Evolutionary conservation across 1,140 invertebrate species (phyloP), one percentile per base, ranked within the genome.

Genomic region (Drosophila tropicalis): DNA sequence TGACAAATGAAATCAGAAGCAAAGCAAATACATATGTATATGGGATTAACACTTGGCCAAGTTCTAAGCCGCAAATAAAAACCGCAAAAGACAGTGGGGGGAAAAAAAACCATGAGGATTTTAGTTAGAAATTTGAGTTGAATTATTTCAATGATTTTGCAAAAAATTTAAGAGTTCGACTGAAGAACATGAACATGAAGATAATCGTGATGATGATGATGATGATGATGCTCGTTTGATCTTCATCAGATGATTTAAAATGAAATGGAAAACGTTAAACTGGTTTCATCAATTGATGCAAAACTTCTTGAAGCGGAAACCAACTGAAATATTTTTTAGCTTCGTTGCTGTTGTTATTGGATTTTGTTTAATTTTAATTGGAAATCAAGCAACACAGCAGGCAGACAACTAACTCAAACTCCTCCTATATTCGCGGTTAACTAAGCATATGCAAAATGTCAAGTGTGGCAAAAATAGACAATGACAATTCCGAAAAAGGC

Each of bases 381-480:
- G 70, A 86, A 86, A 86, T 87, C 61, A 68, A 67, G 47, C 39
- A 67, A 61, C 36, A 54, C 29, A 36, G 41, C 19, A 47, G 40
- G 5, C 41, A 56, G 63, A 62, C 39, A 62, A 76, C 72, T 51
- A 61, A 65, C 62, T 68, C 64, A 67, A 69, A 69, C 82, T 85
- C 74, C 81, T 79, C 82, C 44, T 51, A 51, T 51, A 39, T 39
- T 13, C 12, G 15, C 17, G 15, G 17, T 51, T 51, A 22, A 15
- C 10, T 51, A 51, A 51, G 44, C 44, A 51, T 82, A 82, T 70
- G 83, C 82, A 86, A 86, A 51, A 86, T 86, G 83, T 86, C 82
- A 86, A 86, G 79, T 76, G 83, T 86, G 82, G 83, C 73, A 58
- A 70, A 84, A 72, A 82, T 76, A 86, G 83, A 86, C 82, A 86